phyloP scores from a whole-genome alignment of 1,140 invertebrate genomes.

The Bombus waltoni region DNA sequence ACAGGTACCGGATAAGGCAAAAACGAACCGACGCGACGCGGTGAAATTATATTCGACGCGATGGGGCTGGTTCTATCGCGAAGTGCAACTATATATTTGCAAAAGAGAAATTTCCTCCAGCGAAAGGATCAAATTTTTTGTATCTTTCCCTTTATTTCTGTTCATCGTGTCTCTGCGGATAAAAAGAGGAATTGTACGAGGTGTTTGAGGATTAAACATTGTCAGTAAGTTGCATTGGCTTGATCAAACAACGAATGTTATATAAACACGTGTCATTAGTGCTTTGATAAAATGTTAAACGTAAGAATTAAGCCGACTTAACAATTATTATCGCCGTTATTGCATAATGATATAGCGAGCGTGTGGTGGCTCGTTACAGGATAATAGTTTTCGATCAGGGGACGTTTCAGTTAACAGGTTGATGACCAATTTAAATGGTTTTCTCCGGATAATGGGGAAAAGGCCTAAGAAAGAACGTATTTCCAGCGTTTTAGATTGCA shows the following conservation, averaged over 20 bases:
- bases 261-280: no score
- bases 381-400: background rate
- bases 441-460: background rate
- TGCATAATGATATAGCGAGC: background rate
- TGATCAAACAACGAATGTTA: no score
- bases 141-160: background rate
- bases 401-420: background rate
- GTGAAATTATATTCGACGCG: constrained; percentile 5
- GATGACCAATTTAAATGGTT: background rate
- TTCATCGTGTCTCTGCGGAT: background rate
- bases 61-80: background rate
- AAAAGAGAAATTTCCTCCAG: background rate
- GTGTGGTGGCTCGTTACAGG: background rate
- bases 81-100: background rate
- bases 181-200: background rate
- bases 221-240: background rate
- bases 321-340: background rate
- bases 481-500: constrained; percentile 22
- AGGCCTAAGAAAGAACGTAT: constrained; percentile 6
- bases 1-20: constrained; percentile 1
- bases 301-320: no score
- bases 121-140: background rate
- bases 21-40: background rate
- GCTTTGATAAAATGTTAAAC: no score
- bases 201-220: background rate